phyloP scores from a whole-genome alignment of 2,797 vertebrate species.

The Merluccius polli region DNA sequence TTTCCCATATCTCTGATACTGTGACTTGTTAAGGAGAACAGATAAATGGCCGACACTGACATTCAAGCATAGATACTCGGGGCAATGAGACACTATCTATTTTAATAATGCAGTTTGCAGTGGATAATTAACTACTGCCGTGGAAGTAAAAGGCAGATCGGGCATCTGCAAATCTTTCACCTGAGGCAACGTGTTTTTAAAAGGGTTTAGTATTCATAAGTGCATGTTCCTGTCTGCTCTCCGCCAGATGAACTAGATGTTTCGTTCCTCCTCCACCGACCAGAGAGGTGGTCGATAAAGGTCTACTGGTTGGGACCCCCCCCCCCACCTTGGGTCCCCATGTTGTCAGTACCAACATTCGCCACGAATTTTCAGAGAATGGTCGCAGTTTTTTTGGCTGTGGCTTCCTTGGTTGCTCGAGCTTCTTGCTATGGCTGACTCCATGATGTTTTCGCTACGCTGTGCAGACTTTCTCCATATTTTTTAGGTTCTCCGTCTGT shows the following conservation, averaged over 20 bases:
- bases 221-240: not conserved
- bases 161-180: not conserved
- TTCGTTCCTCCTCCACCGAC: not conserved
- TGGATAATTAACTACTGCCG: not conserved
- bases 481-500: not conserved
- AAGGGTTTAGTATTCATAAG: not conserved
- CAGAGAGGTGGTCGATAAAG: not conserved
- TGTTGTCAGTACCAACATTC: no score
- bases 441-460: not conserved
- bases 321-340: no score
- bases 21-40: not conserved
- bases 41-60: not conserved
- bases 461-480: not conserved
- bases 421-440: not conserved
- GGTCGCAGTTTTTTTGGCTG: not conserved
- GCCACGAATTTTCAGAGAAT: not conserved
- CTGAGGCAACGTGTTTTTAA: not conserved
- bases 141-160: not conserved
- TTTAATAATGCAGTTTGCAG: not conserved
- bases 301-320: no score
- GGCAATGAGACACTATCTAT: not conserved
- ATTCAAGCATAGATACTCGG: not conserved
- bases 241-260: not conserved
- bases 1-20: not conserved
- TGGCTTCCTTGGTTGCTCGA: not conserved